These are phyloP conservation scores for chimpanzee (Pan troglodytes) DNA, from an alignment of 2,113 vertebrate genomes.

Conservation along the genomic window NHGRI_mPanTro3-v2.1_pri NC_072412.2:30149501-30150000, in stretches of 20 bases:
- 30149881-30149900: background rate
- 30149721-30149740: background rate
- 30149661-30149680: background rate
- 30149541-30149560: background rate
- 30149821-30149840: background rate
- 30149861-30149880: background rate
- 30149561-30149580: background rate
- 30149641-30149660: background rate
- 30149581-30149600: background rate
- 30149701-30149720: background rate
- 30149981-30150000: background rate
- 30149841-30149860: background rate
- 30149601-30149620: background rate
- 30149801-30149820: background rate
- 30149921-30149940: background rate
- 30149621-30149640: background rate
- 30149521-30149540: background rate
- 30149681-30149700: too few relatives aligned
- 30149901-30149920: background rate
- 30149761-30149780: background rate
- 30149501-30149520: background rate
- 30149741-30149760: background rate
- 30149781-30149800: background rate
- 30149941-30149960: background rate
- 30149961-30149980: background rate